Percentiles rank a stretch among this genome's conserved stretches.
Conservation (phyloP, 2,797 vertebrate species). For the Enteromius argenteus region DNA sequence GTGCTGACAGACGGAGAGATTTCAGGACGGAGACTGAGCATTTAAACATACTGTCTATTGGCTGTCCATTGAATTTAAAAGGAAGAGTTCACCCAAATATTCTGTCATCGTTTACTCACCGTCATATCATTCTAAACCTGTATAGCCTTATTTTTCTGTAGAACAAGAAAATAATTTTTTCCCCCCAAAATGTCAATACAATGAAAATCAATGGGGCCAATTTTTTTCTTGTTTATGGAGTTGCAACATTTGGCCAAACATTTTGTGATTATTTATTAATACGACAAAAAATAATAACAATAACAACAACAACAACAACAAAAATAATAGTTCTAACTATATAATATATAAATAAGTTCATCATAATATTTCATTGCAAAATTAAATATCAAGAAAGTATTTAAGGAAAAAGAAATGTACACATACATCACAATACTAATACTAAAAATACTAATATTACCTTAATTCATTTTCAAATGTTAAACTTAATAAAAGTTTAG, state of each 20-base stretch:
- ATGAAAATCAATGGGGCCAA: background rate
- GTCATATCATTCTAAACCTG: background rate
- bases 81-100: background rate
- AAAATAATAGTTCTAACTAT: background rate
- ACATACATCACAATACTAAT: too few relatives aligned
- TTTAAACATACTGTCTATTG: slow-evolving; percentile 50
- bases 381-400: too few relatives aligned
- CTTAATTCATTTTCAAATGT: background rate
- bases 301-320: background rate
- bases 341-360: too few relatives aligned
- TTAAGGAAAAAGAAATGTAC: too few relatives aligned
- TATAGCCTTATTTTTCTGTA: background rate
- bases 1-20: slow-evolving; percentile 53
- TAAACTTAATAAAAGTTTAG: background rate
- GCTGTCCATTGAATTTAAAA: slow-evolving; percentile 16
- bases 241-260: background rate
- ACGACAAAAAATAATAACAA: too few relatives aligned
- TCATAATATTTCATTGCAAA: too few relatives aligned
- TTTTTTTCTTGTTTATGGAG: background rate
- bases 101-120: background rate
- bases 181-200: background rate
- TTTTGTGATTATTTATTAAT: background rate
- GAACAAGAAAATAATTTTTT: background rate
- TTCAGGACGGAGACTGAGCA: slow-evolving; percentile 52
- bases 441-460: background rate